Conservation (phyloP, 64 coral and sea anemone genomes). For the Porites australiensis region DNA sequence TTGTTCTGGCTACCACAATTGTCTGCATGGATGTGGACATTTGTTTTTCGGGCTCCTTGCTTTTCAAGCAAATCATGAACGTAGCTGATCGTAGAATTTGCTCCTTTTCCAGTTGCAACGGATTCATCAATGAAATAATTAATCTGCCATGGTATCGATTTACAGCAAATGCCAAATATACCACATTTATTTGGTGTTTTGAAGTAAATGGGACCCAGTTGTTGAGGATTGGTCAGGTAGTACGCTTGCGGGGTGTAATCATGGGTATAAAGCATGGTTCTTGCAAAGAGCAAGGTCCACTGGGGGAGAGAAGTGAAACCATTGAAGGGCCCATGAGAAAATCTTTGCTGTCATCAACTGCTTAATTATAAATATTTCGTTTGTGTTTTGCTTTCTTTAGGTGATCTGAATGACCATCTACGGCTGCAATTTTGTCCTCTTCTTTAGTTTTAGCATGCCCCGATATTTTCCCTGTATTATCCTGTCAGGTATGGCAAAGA, state of each 20-base stretch:
- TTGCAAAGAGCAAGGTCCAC: conserved; percentile 24
- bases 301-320: not conserved
- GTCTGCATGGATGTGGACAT: not conserved
- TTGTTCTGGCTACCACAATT: conserved; percentile 19
- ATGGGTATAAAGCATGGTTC: conserved; percentile 25
- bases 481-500: not conserved
- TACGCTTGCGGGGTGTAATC: conserved; percentile 3
- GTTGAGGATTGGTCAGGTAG: conserved; percentile 4
- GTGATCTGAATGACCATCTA: not conserved
- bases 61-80: conserved; percentile 1
- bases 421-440: not conserved
- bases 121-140: conserved; percentile 5
- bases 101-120: conserved; percentile 7
- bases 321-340: not conserved
- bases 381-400: not conserved
- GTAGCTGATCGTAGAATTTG: not conserved
- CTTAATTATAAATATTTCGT: conserved; percentile 6
- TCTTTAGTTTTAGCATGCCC: not conserved
- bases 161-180: not conserved
- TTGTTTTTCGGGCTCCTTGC: not conserved
- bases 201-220: not conserved
- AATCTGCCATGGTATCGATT: not conserved
- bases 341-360: conserved; percentile 6
- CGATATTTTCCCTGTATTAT: not conserved
- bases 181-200: conserved; percentile 1